phyloP scores from a whole-genome alignment of 2,888 invertebrate genomes.

The Pherbina coryleti region DNA sequence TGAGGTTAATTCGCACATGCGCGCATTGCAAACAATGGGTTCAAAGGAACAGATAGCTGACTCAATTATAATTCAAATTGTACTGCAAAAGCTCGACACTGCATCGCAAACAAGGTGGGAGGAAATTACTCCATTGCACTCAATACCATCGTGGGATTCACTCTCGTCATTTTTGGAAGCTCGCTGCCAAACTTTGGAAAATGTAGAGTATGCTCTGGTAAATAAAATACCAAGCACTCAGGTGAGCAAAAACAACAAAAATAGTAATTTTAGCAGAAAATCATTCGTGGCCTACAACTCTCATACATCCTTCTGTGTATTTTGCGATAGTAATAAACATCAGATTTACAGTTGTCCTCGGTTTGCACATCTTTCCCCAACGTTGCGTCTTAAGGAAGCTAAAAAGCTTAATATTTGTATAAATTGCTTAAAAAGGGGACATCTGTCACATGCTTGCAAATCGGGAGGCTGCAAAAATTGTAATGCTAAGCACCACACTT shows the following conservation, averaged over 20 bases:
- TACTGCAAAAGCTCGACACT: conserved; percentile 30
- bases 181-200: no score
- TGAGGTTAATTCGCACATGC: conserved; percentile 36
- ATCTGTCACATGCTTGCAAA: conserved; percentile 41
- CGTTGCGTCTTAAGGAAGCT: conserved; percentile 31
- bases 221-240: background rate
- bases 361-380: conserved; percentile 28
- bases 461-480: conserved; percentile 42
- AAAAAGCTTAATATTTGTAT: conserved; percentile 40
- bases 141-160: conserved; percentile 38
- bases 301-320: conserved; percentile 14
- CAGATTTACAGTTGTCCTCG: conserved; percentile 23
- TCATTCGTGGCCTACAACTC: conserved; percentile 9
- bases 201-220: no score
- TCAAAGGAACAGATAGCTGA: conserved; percentile 40
- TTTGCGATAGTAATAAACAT: conserved; percentile 33
- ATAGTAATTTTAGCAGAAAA: conserved; percentile 3
- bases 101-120: conserved; percentile 15
- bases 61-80: conserved; percentile 36
- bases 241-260: background rate
- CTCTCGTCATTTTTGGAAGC: conserved; percentile 35
- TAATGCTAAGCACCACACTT: conserved; percentile 40
- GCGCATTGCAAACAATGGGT: conserved; percentile 37
- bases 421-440: conserved; percentile 46
- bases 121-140: conserved; percentile 4